Conservation (phyloP, 1,140 invertebrate species). For the Drosophila lacertosa region DNA sequence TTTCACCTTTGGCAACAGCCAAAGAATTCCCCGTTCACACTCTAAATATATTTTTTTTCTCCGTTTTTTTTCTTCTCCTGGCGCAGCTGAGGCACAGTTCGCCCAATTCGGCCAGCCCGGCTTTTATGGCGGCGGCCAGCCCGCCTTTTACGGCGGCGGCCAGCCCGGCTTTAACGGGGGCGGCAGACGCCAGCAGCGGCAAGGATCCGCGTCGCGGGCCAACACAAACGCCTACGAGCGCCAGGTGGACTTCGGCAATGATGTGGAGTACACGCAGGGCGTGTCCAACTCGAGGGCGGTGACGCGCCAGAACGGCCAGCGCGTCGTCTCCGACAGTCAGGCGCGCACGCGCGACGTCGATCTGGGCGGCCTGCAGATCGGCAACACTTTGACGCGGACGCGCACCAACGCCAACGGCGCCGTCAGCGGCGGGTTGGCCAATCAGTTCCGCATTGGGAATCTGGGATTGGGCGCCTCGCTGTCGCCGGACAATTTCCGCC, state of each 20-base stretch:
- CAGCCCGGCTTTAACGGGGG: conserved; percentile 5
- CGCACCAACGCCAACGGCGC: conserved; percentile 65
- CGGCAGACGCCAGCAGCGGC: conserved; percentile 19
- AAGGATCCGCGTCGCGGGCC: conserved; percentile 67
- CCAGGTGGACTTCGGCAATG: conserved; percentile 69
- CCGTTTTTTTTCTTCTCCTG: not conserved
- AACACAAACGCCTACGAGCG: conserved; percentile 70
- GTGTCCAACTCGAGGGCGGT: conserved; percentile 70
- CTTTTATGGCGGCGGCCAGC: conserved; percentile 17
- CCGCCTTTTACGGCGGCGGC: not conserved
- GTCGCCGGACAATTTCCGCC: conserved; percentile 63
- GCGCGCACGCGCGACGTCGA: conserved; percentile 62
- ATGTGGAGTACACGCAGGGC: conserved; percentile 62
- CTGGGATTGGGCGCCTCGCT: conserved; percentile 67
- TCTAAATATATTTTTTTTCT: not conserved
- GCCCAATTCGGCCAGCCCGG: conserved; percentile 13
- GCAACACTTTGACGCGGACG: conserved; percentile 71
- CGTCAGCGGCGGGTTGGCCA: conserved; percentile 52
- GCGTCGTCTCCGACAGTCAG: conserved; percentile 64
- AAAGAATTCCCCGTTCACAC: conserved; percentile 34
- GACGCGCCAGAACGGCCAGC: conserved; percentile 64
- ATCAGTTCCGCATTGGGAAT: conserved; percentile 72
- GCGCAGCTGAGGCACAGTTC: conserved; percentile 43
- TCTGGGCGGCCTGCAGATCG: conserved; percentile 66
- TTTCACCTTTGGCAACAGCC: too few species aligned